Evolutionary conservation across 2,113 vertebrate genomes (phyloP), one percentile per base, ranked within the genome.

Genomic region (Formicarius rufipectus): DNA sequence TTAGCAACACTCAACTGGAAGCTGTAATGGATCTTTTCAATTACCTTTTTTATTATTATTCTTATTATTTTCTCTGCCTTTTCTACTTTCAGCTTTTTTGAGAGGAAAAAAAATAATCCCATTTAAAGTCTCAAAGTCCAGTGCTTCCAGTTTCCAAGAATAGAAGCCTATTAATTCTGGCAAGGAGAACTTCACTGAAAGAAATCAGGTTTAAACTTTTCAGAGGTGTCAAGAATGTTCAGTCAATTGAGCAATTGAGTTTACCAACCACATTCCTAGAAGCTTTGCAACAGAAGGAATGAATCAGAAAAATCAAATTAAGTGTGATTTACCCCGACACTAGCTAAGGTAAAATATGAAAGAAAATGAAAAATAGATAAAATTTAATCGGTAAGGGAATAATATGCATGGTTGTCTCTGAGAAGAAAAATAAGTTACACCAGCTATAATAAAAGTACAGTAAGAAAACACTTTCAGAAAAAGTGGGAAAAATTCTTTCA

Each of bases 211-310:
- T 84, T 68, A 94, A 91, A 58, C 52, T 71, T 90, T 44, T 60
- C 56, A 93, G 60, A 89, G 44, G 77, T 85, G 77, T 91, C 91
- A 89, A 89, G 87, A 95, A 84, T 37, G 58, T 91, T 84, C 77
- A 95, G 69, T 81, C 80, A 89, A 19, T 37, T 82, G 69, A 95
- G 56, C 66, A 82, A 62, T 8, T 4, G 6, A 78, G 37, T 76
- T 84, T 2, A 14, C 73, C 89, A 88, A 30, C 35, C 52, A n/a
- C 84, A 92, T 90, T 91, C 56, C 75, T 95, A 74, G 73, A 95
- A 89, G 91, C 69, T 91, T 79, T 87, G 84, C 84, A 91, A 84
- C 77, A 89, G 74, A 87, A 87, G 74, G 69, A 94, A 94, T 68
- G 30, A 92, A 94, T 92, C 90, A 89, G 74, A 64, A 89, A 93